Evolutionary conservation across 1,140 invertebrate genomes (phyloP), one percentile per base, ranked within the genome.

Genomic region (Vollenhovia emeryi): DNA sequence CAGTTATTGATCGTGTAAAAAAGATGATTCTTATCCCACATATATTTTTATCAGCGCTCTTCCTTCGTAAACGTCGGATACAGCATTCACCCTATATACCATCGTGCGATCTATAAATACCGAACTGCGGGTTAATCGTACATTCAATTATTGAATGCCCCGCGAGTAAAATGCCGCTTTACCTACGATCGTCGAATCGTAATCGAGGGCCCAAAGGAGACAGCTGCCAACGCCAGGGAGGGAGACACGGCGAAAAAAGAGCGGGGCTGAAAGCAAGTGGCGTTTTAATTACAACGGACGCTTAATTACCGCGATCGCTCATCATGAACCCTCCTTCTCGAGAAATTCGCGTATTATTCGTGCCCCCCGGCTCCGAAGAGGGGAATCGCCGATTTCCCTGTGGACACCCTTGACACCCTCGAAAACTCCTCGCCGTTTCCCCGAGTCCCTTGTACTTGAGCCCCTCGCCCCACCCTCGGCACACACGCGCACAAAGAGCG

Each of bases 241-340:
- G 68, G 55, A 60, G 68, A 60, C 27, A 45, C 8, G 45, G 24
- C n/a, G 40, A 60, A 57, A 57, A 85, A 71, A 79, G 43, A 74
- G 57, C 27, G 43, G 24, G 40, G 33, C 9, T 50, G 57, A 27
- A 86, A 84, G 52, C 55, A 71, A 76, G 79, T 86, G 89, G 71
- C 85, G 45, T 91, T 91, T 91, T 91, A 91, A 91, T 91, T 91
- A 91, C 80, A 88, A 88, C 85, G 84, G 88, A 69, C 88, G 88
- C 74, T 91, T 91, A 91, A 91, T 91, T 91, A 91, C 88, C 78
- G 71, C 86, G 87, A 91, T 91, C 89, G 83, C 66, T 74, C 71
- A 74, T 85, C 52, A 64, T 74, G 52, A 55, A 68, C 62, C 62
- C 74, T 66, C 60, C 57, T 43, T 11, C 59, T 48, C 82, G 71